Evolutionary conservation across 2,113 vertebrate genomes (phyloP).

Genomic region (Aplodontia rufa): DNA sequence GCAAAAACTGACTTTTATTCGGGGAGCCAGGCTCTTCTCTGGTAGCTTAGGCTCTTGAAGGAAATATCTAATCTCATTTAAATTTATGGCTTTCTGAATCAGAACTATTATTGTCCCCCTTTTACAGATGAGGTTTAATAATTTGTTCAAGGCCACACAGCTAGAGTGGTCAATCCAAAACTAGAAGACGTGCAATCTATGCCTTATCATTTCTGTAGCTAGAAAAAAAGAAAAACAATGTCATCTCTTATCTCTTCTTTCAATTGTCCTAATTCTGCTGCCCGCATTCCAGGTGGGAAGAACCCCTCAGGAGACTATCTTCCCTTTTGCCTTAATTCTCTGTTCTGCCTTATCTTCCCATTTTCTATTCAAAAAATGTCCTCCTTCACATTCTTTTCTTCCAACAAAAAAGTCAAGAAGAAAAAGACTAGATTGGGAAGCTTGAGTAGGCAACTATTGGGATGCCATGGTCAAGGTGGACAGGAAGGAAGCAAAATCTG

Average conservation of each 20-base stretch:
- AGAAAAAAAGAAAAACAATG: background rate
- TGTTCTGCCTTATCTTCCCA: background rate
- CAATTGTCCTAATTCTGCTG: background rate
- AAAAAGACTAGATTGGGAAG: background rate
- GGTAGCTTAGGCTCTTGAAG: background rate
- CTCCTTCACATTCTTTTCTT: background rate
- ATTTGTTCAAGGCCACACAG: background rate
- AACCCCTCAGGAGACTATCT: background rate
- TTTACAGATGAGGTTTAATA: background rate
- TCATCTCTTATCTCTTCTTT: background rate
- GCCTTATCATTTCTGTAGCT: background rate
- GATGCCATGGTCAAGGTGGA: background rate
- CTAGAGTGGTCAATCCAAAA: background rate
- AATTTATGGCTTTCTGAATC: background rate
- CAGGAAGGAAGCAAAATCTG: background rate
- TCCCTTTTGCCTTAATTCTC: background rate
- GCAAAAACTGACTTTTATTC: slow-evolving; percentile 8
- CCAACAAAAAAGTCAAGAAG: background rate
- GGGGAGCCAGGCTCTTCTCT: background rate
- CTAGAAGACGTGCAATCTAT: background rate
- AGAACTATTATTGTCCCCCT: background rate
- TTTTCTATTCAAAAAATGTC: background rate
- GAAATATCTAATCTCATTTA: background rate
- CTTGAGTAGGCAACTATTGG: background rate
- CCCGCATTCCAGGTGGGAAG: background rate